These are phyloP conservation scores for Hydrochoerus hydrochaeris DNA, from an alignment of 2,113 vertebrate species.

Conservation along the genomic window DNA sequence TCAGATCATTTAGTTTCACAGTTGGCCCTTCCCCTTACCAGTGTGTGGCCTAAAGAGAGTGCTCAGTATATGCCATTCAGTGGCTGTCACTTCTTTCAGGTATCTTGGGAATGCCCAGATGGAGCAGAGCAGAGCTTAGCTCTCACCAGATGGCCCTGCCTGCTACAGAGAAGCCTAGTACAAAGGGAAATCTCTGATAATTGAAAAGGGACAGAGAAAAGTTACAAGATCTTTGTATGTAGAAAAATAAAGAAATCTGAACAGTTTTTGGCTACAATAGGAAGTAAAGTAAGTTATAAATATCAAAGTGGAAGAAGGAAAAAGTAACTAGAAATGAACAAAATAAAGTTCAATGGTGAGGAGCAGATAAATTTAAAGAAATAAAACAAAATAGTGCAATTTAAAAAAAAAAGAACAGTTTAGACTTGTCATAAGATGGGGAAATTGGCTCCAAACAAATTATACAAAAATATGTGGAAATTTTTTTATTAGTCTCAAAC, in stretches of 20 bases:
- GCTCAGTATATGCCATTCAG: neutral
- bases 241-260: constrained; percentile 4
- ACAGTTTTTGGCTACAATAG: neutral
- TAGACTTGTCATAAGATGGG: neutral
- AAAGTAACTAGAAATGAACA: neutral
- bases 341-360: neutral
- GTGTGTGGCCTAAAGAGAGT: neutral
- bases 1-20: neutral
- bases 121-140: accelerated
- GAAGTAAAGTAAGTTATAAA: neutral
- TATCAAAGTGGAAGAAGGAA: neutral
- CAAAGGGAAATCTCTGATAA: neutral
- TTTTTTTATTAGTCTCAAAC: neutral
- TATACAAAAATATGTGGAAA: neutral
- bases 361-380: neutral
- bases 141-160: neutral
- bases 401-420: neutral
- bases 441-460: neutral
- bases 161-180: neutral
- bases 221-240: neutral
- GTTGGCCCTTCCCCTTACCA: neutral
- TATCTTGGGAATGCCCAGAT: neutral
- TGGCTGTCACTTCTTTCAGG: neutral
- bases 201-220: neutral
- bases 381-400: neutral